Evolutionary conservation across 1,140 invertebrate genomes (phyloP).

Genomic region (Aradophagus sp.): DNA sequence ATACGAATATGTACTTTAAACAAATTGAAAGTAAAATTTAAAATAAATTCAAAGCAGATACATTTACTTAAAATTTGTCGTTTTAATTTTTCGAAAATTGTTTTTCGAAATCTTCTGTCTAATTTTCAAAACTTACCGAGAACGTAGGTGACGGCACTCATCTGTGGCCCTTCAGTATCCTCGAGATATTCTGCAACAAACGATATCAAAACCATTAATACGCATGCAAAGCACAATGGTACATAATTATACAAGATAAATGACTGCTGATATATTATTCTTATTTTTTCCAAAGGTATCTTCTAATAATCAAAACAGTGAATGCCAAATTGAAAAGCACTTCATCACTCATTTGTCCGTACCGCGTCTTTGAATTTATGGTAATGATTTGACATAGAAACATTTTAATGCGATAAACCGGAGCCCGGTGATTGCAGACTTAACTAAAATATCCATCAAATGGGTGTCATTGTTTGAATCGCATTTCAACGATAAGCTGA

Average conservation of each 20-base stretch:
- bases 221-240: slow-evolving; percentile 25
- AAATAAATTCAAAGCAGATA: too few species aligned
- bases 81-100: too few species aligned
- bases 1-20: too few species aligned
- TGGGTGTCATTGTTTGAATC: too few species aligned
- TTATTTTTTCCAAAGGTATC: slow-evolving; percentile 25
- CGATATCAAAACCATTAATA: slow-evolving; percentile 34
- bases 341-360: slow-evolving; percentile 45
- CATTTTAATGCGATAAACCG: slow-evolving; percentile 8
- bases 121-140: slow-evolving; percentile 63
- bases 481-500: too few species aligned
- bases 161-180: slow-evolving; percentile 65
- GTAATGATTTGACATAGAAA: slow-evolving; percentile 37
- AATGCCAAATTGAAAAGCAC: slow-evolving; percentile 45
- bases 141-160: slow-evolving; percentile 66
- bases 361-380: slow-evolving; percentile 34
- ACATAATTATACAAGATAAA: slow-evolving; percentile 47
- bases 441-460: too few species aligned
- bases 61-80: too few species aligned
- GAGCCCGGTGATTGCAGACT: neutral
- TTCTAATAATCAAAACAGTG: slow-evolving; percentile 46
- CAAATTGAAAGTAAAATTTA: too few species aligned
- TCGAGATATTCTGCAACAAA: slow-evolving; percentile 67
- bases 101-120: too few species aligned
- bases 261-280: slow-evolving; percentile 22